These are phyloP conservation scores for Nasonia oneida DNA, from an alignment of 2,888 invertebrate genomes.

Conservation along the genomic window DNA sequence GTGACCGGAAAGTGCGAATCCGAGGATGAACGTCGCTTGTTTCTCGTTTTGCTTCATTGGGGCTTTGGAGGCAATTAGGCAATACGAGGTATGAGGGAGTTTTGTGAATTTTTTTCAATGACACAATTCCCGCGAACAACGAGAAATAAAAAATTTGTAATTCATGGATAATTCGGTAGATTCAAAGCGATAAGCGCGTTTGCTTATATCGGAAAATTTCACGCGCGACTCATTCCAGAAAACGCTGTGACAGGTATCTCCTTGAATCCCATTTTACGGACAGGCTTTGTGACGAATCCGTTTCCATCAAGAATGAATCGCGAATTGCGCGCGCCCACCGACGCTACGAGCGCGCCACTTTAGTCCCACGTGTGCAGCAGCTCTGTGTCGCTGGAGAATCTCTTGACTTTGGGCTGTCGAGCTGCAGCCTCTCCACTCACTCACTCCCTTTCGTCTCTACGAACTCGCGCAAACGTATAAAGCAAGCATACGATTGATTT, in stretches of 20 bases:
- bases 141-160: too few species aligned
- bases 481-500: not conserved
- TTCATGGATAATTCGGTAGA: too few species aligned
- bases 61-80: not conserved
- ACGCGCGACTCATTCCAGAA: not conserved
- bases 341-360: not conserved
- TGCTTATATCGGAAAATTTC: not conserved
- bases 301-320: not conserved
- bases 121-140: too few species aligned
- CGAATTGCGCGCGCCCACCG: not conserved
- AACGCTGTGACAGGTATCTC: not conserved
- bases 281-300: not conserved
- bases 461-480: not conserved
- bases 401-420: too few species aligned
- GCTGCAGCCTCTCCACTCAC: too few species aligned
- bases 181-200: not conserved
- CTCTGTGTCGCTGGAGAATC: too few species aligned
- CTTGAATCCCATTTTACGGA: not conserved
- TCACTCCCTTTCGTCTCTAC: not conserved
- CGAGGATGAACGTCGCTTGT: not conserved
- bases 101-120: too few species aligned
- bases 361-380: not conserved
- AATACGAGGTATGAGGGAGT: too few species aligned
- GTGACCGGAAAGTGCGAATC: not conserved
- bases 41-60: not conserved